These are phyloP conservation scores for Penaeus indicus DNA, from an alignment of 1,140 invertebrate species.

Conservation along the genomic window DNA sequence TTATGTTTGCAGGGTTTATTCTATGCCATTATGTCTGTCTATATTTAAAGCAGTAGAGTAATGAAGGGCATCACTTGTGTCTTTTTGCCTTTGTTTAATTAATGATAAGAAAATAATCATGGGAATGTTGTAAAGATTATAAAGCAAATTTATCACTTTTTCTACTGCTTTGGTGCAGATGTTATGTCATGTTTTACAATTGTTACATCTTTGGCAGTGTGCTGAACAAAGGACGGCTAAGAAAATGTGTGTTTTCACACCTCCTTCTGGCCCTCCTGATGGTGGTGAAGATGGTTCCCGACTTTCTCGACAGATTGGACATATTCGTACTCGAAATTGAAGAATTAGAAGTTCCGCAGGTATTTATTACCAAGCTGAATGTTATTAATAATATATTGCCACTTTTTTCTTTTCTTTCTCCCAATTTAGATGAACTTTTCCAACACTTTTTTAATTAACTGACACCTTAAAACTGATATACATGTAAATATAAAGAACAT, in stretches of 20 bases:
- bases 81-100: too few species aligned
- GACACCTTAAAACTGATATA: too few species aligned
- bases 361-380: slow-evolving; percentile 70
- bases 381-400: neutral
- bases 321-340: slow-evolving; percentile 95
- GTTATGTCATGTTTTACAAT: neutral
- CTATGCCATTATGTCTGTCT: too few species aligned
- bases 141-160: too few species aligned
- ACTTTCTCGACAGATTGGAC: slow-evolving; percentile 91
- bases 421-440: too few species aligned
- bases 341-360: slow-evolving; percentile 91
- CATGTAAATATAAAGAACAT: neutral
- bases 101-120: too few species aligned
- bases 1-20: too few species aligned
- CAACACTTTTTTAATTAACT: too few species aligned
- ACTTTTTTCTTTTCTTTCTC: neutral
- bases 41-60: too few species aligned
- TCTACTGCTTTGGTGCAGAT: too few species aligned
- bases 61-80: too few species aligned
- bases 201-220: slow-evolving; percentile 77
- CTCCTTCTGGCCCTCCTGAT: slow-evolving; percentile 90
- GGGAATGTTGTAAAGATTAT: too few species aligned
- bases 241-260: slow-evolving; percentile 94
- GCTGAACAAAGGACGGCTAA: slow-evolving; percentile 90
- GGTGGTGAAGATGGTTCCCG: slow-evolving; percentile 90